phyloP scores from a whole-genome alignment of 2,888 invertebrate genomes.

The Torymus aiolomorphi region DNA sequence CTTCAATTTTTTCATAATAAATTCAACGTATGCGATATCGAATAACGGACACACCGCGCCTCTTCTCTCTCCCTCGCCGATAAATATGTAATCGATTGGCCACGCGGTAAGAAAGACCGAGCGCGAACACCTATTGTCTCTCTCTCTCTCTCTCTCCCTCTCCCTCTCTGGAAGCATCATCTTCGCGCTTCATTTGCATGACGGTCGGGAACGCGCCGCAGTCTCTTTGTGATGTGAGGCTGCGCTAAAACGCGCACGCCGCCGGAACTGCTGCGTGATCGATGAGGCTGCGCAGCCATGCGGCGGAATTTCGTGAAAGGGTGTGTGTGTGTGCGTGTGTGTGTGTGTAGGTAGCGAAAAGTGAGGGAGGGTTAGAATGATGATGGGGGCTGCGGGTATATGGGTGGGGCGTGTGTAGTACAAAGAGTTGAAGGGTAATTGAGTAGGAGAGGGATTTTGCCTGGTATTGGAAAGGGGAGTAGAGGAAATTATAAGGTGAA shows the following conservation, averaged over 20 bases:
- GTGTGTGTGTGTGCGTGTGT: not conserved
- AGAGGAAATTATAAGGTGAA: too few relatives aligned
- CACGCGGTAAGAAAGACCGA: not conserved
- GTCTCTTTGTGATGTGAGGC: not conserved
- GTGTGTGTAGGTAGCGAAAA: too few relatives aligned
- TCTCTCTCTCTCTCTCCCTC: not conserved
- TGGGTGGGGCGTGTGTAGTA: too few relatives aligned
- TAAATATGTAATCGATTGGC: conserved; percentile 46
- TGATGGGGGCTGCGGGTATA: too few relatives aligned
- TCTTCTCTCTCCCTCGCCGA: not conserved
- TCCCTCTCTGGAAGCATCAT: too few relatives aligned
- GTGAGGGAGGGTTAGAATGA: too few relatives aligned
- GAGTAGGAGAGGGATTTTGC: too few relatives aligned
- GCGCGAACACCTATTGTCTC: conserved; percentile 33
- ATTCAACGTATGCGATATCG: conserved; percentile 23
- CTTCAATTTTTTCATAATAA: conserved; percentile 2
- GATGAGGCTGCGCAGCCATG: conserved; percentile 17
- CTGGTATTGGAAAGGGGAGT: too few relatives aligned
- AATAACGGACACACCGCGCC: conserved; percentile 34
- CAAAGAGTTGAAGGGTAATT: too few relatives aligned
- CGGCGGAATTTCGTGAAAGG: not conserved
- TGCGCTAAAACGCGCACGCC: too few relatives aligned
- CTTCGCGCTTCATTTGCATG: conserved; percentile 32
- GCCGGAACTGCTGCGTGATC: conserved; percentile 37
- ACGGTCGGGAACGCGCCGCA: not conserved